phyloP scores from a whole-genome alignment of 2,888 invertebrate species.

The Sarcophaga subvicina region DNA sequence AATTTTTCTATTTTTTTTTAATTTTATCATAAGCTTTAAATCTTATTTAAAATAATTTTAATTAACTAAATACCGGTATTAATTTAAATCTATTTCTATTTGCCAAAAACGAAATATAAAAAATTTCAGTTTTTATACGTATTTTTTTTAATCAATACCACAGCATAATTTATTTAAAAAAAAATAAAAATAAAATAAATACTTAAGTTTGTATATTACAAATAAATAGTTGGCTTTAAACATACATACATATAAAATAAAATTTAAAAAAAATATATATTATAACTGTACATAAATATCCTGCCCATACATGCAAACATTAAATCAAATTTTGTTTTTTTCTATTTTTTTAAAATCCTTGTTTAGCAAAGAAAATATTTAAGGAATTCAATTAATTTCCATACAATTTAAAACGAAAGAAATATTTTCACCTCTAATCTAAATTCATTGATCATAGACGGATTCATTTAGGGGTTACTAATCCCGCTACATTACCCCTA shows the following conservation, averaged over 20 bases:
- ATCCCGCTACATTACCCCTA: too few relatives aligned
- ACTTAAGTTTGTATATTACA: constrained; percentile 46
- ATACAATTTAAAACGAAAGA: too few relatives aligned
- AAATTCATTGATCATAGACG: too few relatives aligned
- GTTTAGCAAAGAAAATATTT: not conserved
- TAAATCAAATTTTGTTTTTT: not conserved
- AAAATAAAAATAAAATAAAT: constrained; percentile 11
- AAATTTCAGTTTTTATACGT: too few relatives aligned
- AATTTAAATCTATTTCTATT: too few relatives aligned
- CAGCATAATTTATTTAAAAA: too few relatives aligned
- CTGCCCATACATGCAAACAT: not conserved
- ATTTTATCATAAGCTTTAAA: not conserved
- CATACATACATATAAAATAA: not conserved
- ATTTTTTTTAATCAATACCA: too few relatives aligned
- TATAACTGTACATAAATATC: not conserved
- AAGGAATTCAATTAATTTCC: not conserved
- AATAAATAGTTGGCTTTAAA: constrained; percentile 11
- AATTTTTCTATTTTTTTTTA: constrained; percentile 30
- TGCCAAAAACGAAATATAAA: too few relatives aligned
- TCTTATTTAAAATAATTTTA: too few relatives aligned
- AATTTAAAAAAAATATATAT: not conserved
- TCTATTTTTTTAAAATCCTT: not conserved
- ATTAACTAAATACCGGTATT: too few relatives aligned
- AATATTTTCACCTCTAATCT: too few relatives aligned
- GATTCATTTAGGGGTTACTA: too few relatives aligned